Conservation (phyloP, 2,113 vertebrate genomes). For the Microcebus jonahi region DNA sequence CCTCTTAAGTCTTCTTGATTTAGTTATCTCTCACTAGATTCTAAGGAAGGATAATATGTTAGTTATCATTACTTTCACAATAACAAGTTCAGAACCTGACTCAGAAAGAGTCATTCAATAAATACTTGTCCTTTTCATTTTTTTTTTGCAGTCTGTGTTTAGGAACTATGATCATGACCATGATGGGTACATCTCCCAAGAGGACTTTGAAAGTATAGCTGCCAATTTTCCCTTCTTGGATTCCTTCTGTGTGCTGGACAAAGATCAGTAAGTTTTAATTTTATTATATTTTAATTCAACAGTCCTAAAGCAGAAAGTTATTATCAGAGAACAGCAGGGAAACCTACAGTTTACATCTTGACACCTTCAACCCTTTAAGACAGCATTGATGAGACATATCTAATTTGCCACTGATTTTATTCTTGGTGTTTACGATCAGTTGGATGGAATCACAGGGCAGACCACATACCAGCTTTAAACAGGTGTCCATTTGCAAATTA, state of each 20-base stretch:
- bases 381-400: background rate
- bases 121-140: slow-evolving; percentile 35
- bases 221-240: slow-evolving; percentile 98
- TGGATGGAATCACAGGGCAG: background rate
- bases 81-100: background rate
- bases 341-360: background rate
- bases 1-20: background rate
- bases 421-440: background rate
- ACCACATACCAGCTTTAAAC: background rate
- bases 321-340: background rate
- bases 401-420: background rate
- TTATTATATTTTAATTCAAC: background rate
- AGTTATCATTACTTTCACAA: background rate
- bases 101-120: background rate
- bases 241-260: slow-evolving; percentile 98
- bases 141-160: slow-evolving; percentile 93
- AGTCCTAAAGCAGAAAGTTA: background rate
- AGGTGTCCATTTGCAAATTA: background rate
- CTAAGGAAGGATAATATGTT: background rate
- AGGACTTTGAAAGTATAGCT: slow-evolving; percentile 97
- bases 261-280: slow-evolving; percentile 94
- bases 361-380: background rate
- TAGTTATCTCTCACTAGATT: background rate
- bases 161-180: slow-evolving; percentile 98
- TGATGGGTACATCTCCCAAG: slow-evolving; percentile 97